Evolutionary conservation across 1,140 invertebrate genomes (phyloP), one percentile per base, ranked within the genome.

Genomic region (Plectrocnemia conspersa): DNA sequence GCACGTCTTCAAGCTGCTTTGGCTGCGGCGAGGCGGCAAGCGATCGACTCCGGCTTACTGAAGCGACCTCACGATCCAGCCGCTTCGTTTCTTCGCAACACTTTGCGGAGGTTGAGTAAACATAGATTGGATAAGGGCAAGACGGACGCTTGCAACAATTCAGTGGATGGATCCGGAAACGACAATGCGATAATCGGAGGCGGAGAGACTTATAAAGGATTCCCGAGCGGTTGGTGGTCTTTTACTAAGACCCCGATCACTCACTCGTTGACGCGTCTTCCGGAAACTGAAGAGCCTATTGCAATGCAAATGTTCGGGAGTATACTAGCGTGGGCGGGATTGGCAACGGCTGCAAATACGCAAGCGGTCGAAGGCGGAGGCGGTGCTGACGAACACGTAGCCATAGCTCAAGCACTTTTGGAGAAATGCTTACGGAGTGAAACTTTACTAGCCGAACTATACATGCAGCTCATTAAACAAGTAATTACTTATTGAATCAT

Each of bases 361-460:
- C 40, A 52, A 10, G 36, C 38, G 3, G 49, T 48, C n/a, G 36
- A 40, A 22, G 55, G 41, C 10, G 69, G 78, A 57, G 72, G 79
- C 27, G 82, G 81, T 1, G 89, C 93, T 69, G 89, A 92, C 67
- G 91, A 96, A 66, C 88, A 93, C 60, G 84, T 93, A 3, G 83
- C 85, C 52, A 78, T 95, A 2, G 85, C 95, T 24, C 93, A 97
- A 73, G 83, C 81, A 0, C 82, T 97, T 44, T 81, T 97, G 72
- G 91, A 94, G 61, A 82, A 88, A 53, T 93, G 91, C 60, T 87
- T 96, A 86, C 79, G 88, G 52, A 91, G 89, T 61, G 92, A 96
- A 65, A 80, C 83, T 32, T 71, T 97, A 13, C 76, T 95, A 11
- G 91, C 90, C 62, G 94, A 98, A 74, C 74, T 96, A 36, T 97